Base-by-base conservation (phyloP, 1,140 invertebrate species). In the Drosophila rhopaloa region DNA sequence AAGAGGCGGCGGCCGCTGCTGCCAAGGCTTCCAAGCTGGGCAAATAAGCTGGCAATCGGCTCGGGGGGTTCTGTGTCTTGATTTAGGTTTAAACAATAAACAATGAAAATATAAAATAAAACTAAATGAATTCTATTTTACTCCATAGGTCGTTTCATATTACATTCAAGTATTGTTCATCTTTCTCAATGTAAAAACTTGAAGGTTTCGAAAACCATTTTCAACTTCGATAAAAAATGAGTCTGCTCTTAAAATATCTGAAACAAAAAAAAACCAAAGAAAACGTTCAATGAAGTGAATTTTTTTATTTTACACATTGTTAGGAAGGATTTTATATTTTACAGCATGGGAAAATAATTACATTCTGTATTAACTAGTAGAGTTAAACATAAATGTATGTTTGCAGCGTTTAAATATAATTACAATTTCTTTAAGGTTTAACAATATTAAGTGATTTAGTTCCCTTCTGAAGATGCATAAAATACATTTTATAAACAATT, bases 1-100 rank as follows among this genome's bases (percentile, higher is more conserved):
- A 91, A 40, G 77, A 73, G 10, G 90, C 80, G 7, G 79, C 79
- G 7, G 59, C 51, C 8, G 76, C 83, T 4, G 76, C 83, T 27
- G 75, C 59, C 53, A 71, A 61, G 47, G 79, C 83, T 47, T 61
- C 70, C 47, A 71, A 76, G 24, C 43, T 89, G 57, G 32, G 14
- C 50, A 84, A 89, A 37, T 88, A 50, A 77, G 48, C 38, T n/a
- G 14, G 14, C 35, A 13, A 9, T 27, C 1, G 5, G 43, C 24
- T 47, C 2, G 19, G 67, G 65, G 65, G 65, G 47, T 47, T 51
- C 32, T 35, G 61, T 68, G 62, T 77, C 73, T 85, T 70, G 54
- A 75, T 71, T 40, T 85, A 81, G 61, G 50, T 35, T 47, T 51
- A 61, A 71, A 73, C 24, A 72, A 72, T 58, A 72, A 72, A 71